phyloP scores from a whole-genome alignment of 2,888 invertebrate genomes.

The Callosobruchus maculatus region DNA sequence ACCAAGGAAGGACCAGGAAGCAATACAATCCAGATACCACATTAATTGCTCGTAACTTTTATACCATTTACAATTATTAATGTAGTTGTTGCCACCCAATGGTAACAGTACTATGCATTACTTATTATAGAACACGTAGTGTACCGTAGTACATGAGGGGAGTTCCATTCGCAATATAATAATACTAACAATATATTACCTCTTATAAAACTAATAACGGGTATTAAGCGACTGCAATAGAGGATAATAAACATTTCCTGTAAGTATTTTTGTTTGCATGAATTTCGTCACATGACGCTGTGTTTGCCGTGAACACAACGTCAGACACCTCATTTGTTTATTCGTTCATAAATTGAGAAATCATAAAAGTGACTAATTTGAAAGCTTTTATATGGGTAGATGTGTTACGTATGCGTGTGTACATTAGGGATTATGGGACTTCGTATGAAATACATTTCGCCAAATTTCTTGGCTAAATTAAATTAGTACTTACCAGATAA shows the following conservation, averaged over 20 bases:
- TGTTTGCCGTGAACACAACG: background rate
- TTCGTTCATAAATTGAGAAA: background rate
- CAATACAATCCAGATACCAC: no score
- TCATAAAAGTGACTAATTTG: background rate
- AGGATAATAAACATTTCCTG: background rate
- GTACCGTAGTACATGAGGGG: background rate
- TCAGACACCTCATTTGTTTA: background rate
- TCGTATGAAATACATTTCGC: background rate
- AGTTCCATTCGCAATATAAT: background rate
- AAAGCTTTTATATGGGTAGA: background rate
- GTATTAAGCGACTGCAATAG: background rate
- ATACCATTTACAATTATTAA: background rate
- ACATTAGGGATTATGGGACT: background rate
- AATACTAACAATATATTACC: background rate
- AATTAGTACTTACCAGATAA: no score
- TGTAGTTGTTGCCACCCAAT: background rate
- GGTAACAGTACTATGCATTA: background rate
- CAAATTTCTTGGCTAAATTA: no score
- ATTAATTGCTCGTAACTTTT: background rate
- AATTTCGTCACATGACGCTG: background rate
- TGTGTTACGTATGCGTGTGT: background rate
- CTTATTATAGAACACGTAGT: background rate
- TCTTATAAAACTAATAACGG: background rate
- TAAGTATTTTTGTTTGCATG: background rate
- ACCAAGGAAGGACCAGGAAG: no score